Evolutionary conservation across 2,113 vertebrate species (phyloP), one percentile per base, ranked within the genome.

Genomic region (Semnornis frantzii): DNA sequence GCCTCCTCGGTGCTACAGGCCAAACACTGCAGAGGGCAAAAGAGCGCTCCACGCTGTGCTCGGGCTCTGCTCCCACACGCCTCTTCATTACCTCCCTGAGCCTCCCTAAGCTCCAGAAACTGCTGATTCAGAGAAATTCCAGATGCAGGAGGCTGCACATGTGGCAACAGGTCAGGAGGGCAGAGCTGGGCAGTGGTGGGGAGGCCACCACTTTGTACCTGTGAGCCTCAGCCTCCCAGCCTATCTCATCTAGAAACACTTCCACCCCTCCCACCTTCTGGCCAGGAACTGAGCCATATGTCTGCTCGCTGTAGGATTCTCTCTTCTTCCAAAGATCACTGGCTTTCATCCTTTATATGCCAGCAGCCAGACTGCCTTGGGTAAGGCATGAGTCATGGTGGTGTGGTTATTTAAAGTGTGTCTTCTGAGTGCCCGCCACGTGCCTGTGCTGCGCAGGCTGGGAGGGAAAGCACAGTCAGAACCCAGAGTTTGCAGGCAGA

Each of bases 241-340:
- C 82, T 69, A 19, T 42, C 52, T 82, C 84, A 31, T 89, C 87
- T 71, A 86, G 87, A 59, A 94, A 64, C 1, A 2, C 65, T 83
- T 91, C 83, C 76, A 88, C 50, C 62, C 69, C 83, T 92, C 87
- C 90, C 82, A 58, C 94, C 91, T 92, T 90, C 93, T 95, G 92
- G 80, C 79, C 93, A 92, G 92, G 86, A 96, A 77, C 92, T 78
- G 86, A 90, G 83, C 93, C 93, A 89, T 94, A 90, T 95, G 93
- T 89, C 87, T 95, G 87, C 70, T 96, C 82, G 1, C 91, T 87
- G 70, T 71, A 80, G 74, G 76, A 95, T 85, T 79, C 72, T 94
- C 69, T 93, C 82, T 60, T 65, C 79, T 77, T 92, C 79, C 93
- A 87, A 87, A 78, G 85, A 93, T 94, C 90, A 91, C 76, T 3